phyloP scores from a whole-genome alignment of 23 tunicate species.

The Aplidium turbinatum region DNA sequence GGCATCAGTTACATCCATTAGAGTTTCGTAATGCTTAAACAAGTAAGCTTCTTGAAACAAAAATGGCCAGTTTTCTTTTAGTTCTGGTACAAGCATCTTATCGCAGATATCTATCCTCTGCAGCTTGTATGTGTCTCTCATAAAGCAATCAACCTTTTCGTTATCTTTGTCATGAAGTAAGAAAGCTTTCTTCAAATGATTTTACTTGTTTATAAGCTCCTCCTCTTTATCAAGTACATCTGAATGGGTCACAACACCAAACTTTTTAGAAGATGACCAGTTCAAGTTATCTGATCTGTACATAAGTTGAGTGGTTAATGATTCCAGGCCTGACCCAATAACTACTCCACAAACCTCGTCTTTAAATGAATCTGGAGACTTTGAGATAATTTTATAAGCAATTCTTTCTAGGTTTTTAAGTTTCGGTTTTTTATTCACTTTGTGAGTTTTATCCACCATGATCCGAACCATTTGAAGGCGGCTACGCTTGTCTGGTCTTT shows the following conservation, averaged over 20 bases:
- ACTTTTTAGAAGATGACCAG: not conserved
- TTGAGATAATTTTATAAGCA: too few species aligned
- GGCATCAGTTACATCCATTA: too few species aligned
- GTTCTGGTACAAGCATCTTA: not conserved
- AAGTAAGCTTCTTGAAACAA: not conserved
- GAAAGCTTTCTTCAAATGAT: not conserved
- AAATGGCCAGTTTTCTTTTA: conserved; percentile 11
- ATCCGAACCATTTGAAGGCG: too few species aligned
- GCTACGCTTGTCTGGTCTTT: too few species aligned
- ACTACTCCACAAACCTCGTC: too few species aligned
- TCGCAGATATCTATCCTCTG: not conserved
- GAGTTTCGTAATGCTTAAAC: not conserved
- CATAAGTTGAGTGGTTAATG: too few species aligned
- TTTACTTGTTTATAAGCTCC: not conserved
- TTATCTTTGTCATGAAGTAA: not conserved
- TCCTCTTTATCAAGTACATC: not conserved
- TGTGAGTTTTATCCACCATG: too few species aligned
- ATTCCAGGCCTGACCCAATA: too few species aligned
- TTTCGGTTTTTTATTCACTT: too few species aligned
- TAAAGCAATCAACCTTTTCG: not conserved
- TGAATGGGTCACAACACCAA: conserved; percentile 1
- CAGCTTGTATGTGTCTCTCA: not conserved
- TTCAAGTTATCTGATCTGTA: too few species aligned
- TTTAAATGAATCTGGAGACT: too few species aligned
- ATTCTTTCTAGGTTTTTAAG: too few species aligned